Base-by-base conservation (phyloP, 2,113 vertebrate species). In the Fregata magnificens region DNA sequence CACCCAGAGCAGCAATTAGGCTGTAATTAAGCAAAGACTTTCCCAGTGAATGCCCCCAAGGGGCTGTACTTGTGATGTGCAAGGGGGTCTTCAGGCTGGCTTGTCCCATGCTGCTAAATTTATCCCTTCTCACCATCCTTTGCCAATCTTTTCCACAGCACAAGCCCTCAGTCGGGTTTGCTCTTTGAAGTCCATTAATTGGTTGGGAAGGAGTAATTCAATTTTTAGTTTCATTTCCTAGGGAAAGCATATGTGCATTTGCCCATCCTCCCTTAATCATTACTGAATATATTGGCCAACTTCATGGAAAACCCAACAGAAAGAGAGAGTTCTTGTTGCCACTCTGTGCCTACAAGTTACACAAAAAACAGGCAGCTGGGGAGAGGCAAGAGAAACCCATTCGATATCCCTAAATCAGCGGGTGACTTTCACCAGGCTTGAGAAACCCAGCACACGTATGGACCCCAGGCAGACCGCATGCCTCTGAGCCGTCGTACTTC, bases 21-120 rank as follows among this genome's bases (percentile, higher is more conserved):
- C 34, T 72, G 83, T 32, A 89, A 95, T 91, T 85, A 92, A 89
- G 61, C 44, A 79, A 61, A 78, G 52, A 76, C 10, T 72, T 87
- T 82, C 77, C 83, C 74, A 94, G 55, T 14, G 69, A 69, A 71
- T 34, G 36, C 19, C 49, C 61, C 38, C 28, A 5, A 65, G 40
- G 40, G 81, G 21, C 38, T 44, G 6, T 15, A 28, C 38, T 52
- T 0, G 0, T 52, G 77, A 65, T 72, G 52, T 42, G 42, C 59
- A 50, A 82, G 17, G 21, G 34, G 11, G 25, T 26, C 82, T 79
- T 88, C 93, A 92, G 36, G 53, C 62, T 72, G 56, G 31, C 72
- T 69, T 49, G 70, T 91, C 63, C n/a, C 76, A 90, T 22, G 72
- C 9, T 70, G 26, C 66, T 95, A 47, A 69, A 82, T 85, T 69